Conservation (phyloP, 2,113 vertebrate species). For the Oplegnathus fasciatus region DNA sequence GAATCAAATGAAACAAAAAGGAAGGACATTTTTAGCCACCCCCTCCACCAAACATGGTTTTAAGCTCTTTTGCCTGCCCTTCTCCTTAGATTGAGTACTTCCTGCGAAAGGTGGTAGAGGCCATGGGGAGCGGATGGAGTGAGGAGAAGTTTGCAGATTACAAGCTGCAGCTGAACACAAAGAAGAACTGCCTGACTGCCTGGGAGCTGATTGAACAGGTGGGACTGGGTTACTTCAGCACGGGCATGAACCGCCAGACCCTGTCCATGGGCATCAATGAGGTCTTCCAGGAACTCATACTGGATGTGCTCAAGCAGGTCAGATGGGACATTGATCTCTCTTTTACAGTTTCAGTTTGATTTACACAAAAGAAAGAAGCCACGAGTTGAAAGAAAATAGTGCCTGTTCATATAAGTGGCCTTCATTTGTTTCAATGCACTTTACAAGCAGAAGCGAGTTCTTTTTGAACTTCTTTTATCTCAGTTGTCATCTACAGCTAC, state of each 20-base stretch:
- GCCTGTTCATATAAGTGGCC: neutral
- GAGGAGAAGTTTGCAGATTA: constrained; percentile 92
- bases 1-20: neutral
- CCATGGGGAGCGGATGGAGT: constrained; percentile 92
- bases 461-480: neutral
- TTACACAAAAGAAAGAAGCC: no score
- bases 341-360: no score
- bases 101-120: constrained; percentile 91
- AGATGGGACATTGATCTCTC: constrained; percentile 31
- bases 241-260: constrained; percentile 89
- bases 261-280: constrained; percentile 94
- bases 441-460: neutral
- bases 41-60: neutral
- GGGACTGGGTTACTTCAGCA: constrained; percentile 91
- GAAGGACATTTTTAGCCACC: neutral
- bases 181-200: constrained; percentile 84
- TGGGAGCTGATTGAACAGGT: constrained; percentile 95
- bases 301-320: constrained; percentile 96
- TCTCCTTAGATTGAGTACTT: constrained; percentile 91
- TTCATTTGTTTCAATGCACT: neutral
- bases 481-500: no score
- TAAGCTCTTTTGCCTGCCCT: neutral
- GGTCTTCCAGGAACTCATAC: constrained; percentile 94
- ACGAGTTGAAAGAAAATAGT: neutral
- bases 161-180: constrained; percentile 84